Evolutionary conservation across 2,113 vertebrate genomes (phyloP), one percentile per base, ranked within the genome.

Genomic region (Phalacrocorax aristotelis): DNA sequence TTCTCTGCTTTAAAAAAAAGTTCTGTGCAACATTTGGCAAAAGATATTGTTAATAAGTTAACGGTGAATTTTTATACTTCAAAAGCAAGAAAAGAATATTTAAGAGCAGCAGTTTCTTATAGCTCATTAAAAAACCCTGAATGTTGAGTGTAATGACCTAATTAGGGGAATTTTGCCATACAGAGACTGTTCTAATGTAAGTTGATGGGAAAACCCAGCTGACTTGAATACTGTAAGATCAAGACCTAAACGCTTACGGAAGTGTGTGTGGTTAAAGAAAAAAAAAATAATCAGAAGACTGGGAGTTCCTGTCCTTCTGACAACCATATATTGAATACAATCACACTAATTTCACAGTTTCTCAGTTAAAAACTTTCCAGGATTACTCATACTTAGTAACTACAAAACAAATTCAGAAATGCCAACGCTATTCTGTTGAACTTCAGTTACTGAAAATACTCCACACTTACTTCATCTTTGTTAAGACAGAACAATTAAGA

Each of bases 351-450:
- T 64, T 90, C 95, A 92, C 52, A 44, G 36, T 25, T 64, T 48
- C 89, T 82, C 7, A 5, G 44, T 52, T 81, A 54, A 64, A 78
- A 97, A 91, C 54, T 40, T 76, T 21, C 74, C 89, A 89, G 44
- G 44, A 94, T 97, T 96, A 95, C 81, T 95, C 89, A 96, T 71
- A 38, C 40, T 68, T 42, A 46, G 36, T 90, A 95, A 86, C 75
- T 77, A 87, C 89, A 83, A 32, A 69, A 87, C 61, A 49, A 84
- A 69, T 26, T 71, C 32, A 46, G 60, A 94, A 83, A 87, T 42
- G 8, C 64, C 79, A 89, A 40, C 29, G 5, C 22, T 7, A 1
- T 51, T 90, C 77, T 74, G 60, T 2, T 90, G 75, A 96, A 85
- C 34, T 89, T 83, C 79, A 78, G 81, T 74, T 74, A 80, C 68